Evolutionary conservation across 1,140 invertebrate genomes (phyloP).

Genomic region (Drosophila auraria): DNA sequence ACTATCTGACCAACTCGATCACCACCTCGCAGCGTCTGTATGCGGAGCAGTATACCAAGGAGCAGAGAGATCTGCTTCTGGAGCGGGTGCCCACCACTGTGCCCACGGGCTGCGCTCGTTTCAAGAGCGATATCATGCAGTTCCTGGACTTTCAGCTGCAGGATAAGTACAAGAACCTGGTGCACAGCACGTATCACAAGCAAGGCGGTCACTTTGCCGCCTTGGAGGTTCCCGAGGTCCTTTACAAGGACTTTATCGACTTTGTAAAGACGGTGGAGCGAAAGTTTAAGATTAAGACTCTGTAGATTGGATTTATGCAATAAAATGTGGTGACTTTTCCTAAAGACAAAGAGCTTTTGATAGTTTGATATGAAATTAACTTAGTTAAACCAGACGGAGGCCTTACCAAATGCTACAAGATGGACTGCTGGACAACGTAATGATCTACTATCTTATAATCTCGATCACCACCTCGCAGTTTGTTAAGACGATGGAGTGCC

Average conservation of each 20-base stretch:
- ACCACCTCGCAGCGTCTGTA: constrained; percentile 92
- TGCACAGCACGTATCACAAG: constrained; percentile 87
- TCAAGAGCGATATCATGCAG: constrained; percentile 88
- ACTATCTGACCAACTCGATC: constrained; percentile 92
- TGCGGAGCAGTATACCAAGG: constrained; percentile 87
- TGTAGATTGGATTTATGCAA: constrained; percentile 30
- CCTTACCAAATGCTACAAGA: constrained; percentile 87
- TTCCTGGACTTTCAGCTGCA: constrained; percentile 87
- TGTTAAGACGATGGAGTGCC: constrained; percentile 79
- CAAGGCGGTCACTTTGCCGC: constrained; percentile 95
- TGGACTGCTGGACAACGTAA: constrained; percentile 94
- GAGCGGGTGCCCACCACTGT: constrained; percentile 88
- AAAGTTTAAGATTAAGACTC: constrained; percentile 65
- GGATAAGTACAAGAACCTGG: constrained; percentile 88
- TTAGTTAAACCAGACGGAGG: constrained; percentile 88
- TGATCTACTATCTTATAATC: constrained; percentile 93
- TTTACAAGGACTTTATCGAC: constrained; percentile 88
- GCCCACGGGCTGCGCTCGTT: constrained; percentile 89
- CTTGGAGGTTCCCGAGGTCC: constrained; percentile 90
- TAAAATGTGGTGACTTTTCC: background rate
- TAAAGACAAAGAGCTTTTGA: no score
- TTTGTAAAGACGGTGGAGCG: constrained; percentile 85
- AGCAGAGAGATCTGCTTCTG: constrained; percentile 82
- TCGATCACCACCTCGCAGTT: constrained; percentile 91
- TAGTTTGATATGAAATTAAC: no score